Evolutionary conservation across 2,797 vertebrate species (phyloP).

Genomic region (Macroramphosus scolopax): DNA sequence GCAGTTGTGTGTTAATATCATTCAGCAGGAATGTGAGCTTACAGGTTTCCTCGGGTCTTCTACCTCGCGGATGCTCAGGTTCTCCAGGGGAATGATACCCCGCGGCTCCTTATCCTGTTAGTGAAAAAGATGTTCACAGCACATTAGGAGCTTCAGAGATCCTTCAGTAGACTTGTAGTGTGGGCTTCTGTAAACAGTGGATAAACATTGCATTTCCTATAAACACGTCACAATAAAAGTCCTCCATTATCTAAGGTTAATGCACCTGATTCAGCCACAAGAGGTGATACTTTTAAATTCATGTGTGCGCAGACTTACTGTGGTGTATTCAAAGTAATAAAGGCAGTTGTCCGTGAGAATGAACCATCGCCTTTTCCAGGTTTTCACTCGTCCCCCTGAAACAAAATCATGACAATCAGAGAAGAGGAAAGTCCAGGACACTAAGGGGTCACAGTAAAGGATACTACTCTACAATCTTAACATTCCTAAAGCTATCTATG

Average conservation of each 20-base stretch:
- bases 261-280: too few species aligned
- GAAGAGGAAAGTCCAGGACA: neutral
- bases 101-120: constrained; percentile 90
- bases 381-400: constrained; percentile 95
- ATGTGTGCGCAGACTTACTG: constrained; percentile 84
- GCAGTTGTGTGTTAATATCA: too few species aligned
- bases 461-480: constrained; percentile 18
- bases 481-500: too few species aligned
- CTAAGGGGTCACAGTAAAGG: neutral
- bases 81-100: constrained; percentile 93
- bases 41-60: constrained; percentile 93
- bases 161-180: too few species aligned
- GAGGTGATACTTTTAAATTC: too few species aligned
- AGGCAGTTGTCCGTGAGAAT: constrained; percentile 97
- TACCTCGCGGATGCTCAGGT: constrained; percentile 93
- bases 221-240: too few species aligned
- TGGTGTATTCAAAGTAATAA: constrained; percentile 98
- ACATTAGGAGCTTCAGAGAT: too few species aligned
- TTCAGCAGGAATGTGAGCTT: constrained; percentile 31
- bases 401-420: constrained; percentile 18
- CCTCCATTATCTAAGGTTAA: too few species aligned
- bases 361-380: constrained; percentile 98
- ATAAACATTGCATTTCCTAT: too few species aligned
- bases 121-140: too few species aligned
- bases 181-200: too few species aligned